phyloP scores from a whole-genome alignment of 2,797 vertebrate species.

The Lithobates sylvaticus region DNA sequence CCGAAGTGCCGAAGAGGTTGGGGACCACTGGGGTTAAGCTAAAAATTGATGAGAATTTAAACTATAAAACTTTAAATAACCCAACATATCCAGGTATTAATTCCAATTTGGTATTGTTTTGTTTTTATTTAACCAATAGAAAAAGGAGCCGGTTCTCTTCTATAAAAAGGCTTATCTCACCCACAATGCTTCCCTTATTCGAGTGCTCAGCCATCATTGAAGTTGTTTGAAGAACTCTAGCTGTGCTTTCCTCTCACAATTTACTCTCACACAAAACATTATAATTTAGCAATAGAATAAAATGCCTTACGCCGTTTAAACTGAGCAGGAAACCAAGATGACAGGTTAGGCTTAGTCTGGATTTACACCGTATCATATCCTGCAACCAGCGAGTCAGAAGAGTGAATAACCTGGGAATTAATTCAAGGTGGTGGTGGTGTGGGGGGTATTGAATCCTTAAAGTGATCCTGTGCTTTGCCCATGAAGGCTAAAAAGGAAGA shows the following conservation, averaged over 20 bases:
- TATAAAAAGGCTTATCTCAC: not conserved
- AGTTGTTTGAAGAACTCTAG: not conserved
- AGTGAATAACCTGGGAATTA: not conserved
- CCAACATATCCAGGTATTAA: no score
- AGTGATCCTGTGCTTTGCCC: no score
- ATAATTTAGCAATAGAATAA: not conserved
- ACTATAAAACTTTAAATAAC: no score
- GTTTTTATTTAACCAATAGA: not conserved
- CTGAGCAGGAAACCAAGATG: not conserved
- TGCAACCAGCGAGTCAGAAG: not conserved
- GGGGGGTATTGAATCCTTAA: no score
- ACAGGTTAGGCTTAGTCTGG: not conserved
- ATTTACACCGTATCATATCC: not conserved
- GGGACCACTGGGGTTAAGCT: no score
- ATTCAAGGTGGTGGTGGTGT: not conserved
- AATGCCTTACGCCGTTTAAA: not conserved
- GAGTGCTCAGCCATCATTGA: not conserved
- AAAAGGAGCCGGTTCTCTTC: not conserved
- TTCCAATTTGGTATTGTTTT: no score
- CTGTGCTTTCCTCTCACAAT: not conserved
- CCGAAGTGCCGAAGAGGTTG: no score
- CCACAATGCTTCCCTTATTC: not conserved
- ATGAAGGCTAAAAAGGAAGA: no score
- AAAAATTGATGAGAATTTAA: no score
- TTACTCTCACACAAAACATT: not conserved